These are phyloP conservation scores for Amblyteles armatorius DNA, from an alignment of 2,888 invertebrate species.

Conservation along the genomic window DNA sequence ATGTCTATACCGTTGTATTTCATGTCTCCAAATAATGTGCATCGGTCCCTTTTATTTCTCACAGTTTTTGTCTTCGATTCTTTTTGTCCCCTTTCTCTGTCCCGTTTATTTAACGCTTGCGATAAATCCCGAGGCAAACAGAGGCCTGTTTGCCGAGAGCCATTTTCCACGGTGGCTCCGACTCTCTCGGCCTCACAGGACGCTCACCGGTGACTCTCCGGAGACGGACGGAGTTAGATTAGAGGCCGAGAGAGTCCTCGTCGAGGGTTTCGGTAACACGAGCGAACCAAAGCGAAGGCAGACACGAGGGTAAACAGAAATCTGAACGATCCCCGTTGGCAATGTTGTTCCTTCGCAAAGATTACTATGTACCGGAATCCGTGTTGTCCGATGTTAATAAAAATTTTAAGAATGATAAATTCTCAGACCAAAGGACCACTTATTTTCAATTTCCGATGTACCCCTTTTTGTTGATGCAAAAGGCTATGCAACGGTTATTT, in stretches of 20 bases:
- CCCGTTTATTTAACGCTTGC: constrained; percentile 15
- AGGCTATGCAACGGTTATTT: constrained; percentile 61
- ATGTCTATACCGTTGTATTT: background rate
- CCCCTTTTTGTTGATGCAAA: background rate
- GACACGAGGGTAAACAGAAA: constrained; percentile 33
- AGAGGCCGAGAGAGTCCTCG: constrained; percentile 30
- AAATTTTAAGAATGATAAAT: no score
- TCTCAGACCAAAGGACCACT: constrained; percentile 12
- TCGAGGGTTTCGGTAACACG: constrained; percentile 19
- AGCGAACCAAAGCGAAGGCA: constrained; percentile 2
- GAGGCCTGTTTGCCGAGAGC: constrained; percentile 23
- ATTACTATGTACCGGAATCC: constrained; percentile 9
- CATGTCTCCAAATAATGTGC: background rate
- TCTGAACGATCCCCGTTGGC: constrained; percentile 34
- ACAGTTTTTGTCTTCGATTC: constrained; percentile 2
- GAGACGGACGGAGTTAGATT: constrained; percentile 30
- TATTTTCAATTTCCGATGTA: constrained; percentile 28
- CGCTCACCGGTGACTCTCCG: background rate
- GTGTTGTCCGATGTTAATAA: background rate
- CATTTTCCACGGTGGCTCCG: constrained; percentile 40
- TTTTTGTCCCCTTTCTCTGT: background rate
- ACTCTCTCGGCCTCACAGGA: background rate
- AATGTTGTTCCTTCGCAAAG: constrained; percentile 49
- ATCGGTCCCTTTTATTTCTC: constrained; percentile 11
- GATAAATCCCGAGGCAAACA: constrained; percentile 43